Conservation (phyloP, 2,888 invertebrate species). For the Euclidia mi region DNA sequence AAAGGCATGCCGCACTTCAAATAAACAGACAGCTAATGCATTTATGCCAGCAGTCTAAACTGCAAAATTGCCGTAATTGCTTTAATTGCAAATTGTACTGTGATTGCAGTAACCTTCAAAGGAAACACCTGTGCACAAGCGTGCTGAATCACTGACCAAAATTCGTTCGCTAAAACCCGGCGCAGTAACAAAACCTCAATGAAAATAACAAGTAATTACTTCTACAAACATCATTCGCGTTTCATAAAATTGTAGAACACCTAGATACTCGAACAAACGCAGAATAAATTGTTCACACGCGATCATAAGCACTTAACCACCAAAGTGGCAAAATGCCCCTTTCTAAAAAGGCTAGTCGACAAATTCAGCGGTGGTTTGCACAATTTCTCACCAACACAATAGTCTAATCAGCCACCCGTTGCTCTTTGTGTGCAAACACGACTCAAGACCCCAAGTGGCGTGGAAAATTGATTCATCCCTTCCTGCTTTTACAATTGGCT, state of each 20-base stretch:
- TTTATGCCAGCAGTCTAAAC: too few species aligned
- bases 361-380: constrained; percentile 36
- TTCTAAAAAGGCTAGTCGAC: constrained; percentile 27
- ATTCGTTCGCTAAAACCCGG: constrained; percentile 4
- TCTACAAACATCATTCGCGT: background rate
- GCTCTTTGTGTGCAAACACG: constrained; percentile 76
- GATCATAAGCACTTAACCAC: constrained; percentile 15
- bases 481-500: constrained; percentile 37
- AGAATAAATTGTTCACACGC: constrained; percentile 12
- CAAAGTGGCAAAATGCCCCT: constrained; percentile 8
- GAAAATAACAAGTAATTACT: constrained; percentile 6
- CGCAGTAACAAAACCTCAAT: constrained; percentile 3
- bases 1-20: too few species aligned
- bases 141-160: constrained; percentile 3
- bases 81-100: too few species aligned
- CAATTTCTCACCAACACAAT: constrained; percentile 68
- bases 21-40: too few species aligned
- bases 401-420: constrained; percentile 82
- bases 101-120: too few species aligned
- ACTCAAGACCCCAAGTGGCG: constrained; percentile 64
- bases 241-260: constrained; percentile 2
- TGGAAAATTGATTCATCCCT: constrained; percentile 58
- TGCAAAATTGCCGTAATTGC: too few species aligned
- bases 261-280: background rate
- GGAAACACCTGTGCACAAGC: background rate